These are phyloP conservation scores for Thymelicus acteon DNA, from an alignment of 2,888 invertebrate species.

Conservation along the genomic window DNA sequence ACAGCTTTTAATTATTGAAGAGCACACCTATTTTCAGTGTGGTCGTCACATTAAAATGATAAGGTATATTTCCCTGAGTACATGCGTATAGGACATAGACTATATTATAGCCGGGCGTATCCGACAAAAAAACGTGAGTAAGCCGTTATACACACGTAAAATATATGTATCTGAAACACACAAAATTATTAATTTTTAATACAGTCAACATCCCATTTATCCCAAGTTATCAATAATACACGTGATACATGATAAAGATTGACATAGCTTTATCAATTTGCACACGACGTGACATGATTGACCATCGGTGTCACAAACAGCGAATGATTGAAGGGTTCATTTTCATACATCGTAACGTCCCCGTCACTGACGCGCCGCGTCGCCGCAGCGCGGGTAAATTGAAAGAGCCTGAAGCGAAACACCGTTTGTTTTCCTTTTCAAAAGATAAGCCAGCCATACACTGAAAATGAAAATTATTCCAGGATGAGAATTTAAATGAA, in stretches of 20 bases:
- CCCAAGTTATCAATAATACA: too few species aligned
- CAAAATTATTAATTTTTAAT: too few species aligned
- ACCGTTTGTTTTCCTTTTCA: conserved; percentile 12
- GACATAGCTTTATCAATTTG: conserved; percentile 4
- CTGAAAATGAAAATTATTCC: conserved; percentile 15
- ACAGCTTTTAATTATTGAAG: conserved; percentile 6
- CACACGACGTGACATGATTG: background rate
- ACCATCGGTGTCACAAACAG: conserved; percentile 7
- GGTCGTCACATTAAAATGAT: conserved; percentile 1
- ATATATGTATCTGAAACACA: too few species aligned
- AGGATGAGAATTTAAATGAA: conserved; percentile 8
- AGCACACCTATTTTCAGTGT: background rate
- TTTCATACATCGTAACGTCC: background rate
- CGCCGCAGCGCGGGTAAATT: conserved; percentile 1
- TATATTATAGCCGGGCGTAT: background rate
- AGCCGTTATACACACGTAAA: too few species aligned
- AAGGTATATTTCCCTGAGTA: background rate
- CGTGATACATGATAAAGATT: background rate
- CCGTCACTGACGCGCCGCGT: background rate
- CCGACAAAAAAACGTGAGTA: too few species aligned
- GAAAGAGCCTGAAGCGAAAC: conserved; percentile 10
- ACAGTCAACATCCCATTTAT: too few species aligned
- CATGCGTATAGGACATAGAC: background rate
- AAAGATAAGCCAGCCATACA: conserved; percentile 26
- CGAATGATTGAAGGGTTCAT: conserved; percentile 11